phyloP scores from a whole-genome alignment of 2,113 vertebrate genomes.

The Dromiciops gliroides region DNA sequence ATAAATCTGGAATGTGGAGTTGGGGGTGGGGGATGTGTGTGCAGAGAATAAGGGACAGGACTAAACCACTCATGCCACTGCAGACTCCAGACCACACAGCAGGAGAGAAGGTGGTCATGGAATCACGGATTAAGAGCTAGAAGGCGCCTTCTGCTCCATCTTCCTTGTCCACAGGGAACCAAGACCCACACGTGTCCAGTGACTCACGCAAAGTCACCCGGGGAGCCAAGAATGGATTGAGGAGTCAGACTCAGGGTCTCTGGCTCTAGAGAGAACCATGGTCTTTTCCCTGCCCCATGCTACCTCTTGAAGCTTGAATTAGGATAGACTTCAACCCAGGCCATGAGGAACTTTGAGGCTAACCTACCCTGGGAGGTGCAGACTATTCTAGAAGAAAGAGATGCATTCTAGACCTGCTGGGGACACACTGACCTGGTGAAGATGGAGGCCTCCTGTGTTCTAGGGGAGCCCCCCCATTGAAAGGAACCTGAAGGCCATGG shows the following conservation, averaged over 20 bases:
- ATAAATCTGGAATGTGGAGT: background rate
- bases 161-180: background rate
- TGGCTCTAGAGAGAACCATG: background rate
- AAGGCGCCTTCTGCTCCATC: background rate
- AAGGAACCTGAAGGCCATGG: too few species aligned
- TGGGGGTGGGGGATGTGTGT: background rate
- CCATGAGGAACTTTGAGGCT: background rate
- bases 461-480: too few species aligned
- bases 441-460: background rate
- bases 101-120: background rate
- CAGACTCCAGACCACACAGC: background rate
- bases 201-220: background rate
- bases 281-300: background rate
- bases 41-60: background rate
- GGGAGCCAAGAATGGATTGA: background rate
- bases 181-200: background rate
- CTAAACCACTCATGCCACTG: background rate
- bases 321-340: background rate
- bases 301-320: background rate
- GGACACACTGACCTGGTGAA: too few species aligned
- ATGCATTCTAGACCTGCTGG: fast-evolving
- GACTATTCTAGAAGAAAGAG: background rate
- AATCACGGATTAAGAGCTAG: background rate
- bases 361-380: background rate
- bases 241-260: background rate